Percentiles rank a stretch among this genome's conserved stretches.
These are phyloP conservation scores for Gnathonemus longibarbis DNA, from an alignment of 2,113 vertebrate species.

Conservation along the genomic window DNA sequence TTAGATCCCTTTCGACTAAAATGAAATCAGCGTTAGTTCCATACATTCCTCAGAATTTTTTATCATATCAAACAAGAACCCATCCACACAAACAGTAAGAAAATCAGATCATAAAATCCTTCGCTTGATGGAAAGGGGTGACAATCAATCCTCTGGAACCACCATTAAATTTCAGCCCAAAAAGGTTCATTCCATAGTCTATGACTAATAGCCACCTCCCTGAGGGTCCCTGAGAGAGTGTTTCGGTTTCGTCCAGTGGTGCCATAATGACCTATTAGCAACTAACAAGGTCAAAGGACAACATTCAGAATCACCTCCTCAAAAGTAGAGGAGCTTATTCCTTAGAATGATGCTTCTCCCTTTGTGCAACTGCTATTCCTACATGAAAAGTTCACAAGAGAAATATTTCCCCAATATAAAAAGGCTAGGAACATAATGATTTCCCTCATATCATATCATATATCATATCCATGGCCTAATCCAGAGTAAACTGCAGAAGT, in stretches of 20 bases:
- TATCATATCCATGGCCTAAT: not conserved
- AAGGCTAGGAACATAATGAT: not conserved
- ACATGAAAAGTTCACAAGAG: not conserved
- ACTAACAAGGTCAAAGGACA: not conserved
- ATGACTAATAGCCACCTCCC: not conserved
- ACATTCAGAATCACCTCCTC: not conserved
- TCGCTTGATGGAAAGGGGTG: conserved; percentile 78
- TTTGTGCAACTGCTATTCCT: not conserved
- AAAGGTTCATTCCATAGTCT: conserved; percentile 36
- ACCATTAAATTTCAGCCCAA: conserved; percentile 79
- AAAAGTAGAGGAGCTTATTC: not conserved
- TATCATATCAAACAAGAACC: conserved; percentile 14
- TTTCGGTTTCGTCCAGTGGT: not conserved
- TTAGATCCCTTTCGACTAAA: conserved; percentile 75
- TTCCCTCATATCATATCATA: not conserved
- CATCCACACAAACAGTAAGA: conserved; percentile 21
- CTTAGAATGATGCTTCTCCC: not conserved
- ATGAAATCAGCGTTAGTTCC: conserved; percentile 21
- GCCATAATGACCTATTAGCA: not conserved
- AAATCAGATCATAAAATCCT: conserved; percentile 59
- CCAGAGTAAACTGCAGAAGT: not conserved
- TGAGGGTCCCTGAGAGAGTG: not conserved
- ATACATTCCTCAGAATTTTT: not conserved
- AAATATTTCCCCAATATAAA: not conserved
- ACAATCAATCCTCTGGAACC: conserved; percentile 80